Evolutionary conservation across 2,113 vertebrate species (phyloP), one percentile per base, ranked within the genome.

Genomic region (Gallinago jamesoni): DNA sequence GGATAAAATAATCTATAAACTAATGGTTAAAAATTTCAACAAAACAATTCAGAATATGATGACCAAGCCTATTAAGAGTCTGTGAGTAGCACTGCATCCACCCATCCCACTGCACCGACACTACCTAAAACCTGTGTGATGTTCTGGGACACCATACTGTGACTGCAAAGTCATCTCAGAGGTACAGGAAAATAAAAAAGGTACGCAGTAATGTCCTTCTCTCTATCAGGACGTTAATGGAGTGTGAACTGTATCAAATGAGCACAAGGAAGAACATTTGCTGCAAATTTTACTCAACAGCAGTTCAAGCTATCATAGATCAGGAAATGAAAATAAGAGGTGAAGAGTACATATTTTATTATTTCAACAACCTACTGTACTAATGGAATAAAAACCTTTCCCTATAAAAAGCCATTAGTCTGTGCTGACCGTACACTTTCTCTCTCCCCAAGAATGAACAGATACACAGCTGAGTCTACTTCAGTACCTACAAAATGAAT

Each of bases 201-300:
- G 92, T 92, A 76, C 4, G 0, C 88, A 85, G 55, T 45, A 89
- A 95, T 37, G 63, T 97, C 93, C 90, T 94, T 90, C 85, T 66
- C 90, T 92, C 95, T 89, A 92, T 95, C 94, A 96, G 84, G 79
- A 93, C 6, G 24, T 92, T 97, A 97, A 97, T 96, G 96, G 94
- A 93, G 95, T 87, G 94, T 96, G 96, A 97, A 96, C 93, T 96
- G 56, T 77, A 92, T 87, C 95, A 96, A 96, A 96, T 52, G 96
- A 95, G 95, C 91, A 92, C 96, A 89, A 87, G 70, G 78, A 95
- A 91, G 68, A 96, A 95, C 86, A 95, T 95, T 96, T 93, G 55
- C 92, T 80, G 88, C 86, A 94, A 94, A 97, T 97, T 95, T 97
- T 97, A 96, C 95, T 97, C 96, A 94, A 95, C 72, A 95, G 91